These are phyloP conservation scores for Belonocnema kinseyi DNA, from an alignment of 1,140 invertebrate species.

Conservation along the genomic window DNA sequence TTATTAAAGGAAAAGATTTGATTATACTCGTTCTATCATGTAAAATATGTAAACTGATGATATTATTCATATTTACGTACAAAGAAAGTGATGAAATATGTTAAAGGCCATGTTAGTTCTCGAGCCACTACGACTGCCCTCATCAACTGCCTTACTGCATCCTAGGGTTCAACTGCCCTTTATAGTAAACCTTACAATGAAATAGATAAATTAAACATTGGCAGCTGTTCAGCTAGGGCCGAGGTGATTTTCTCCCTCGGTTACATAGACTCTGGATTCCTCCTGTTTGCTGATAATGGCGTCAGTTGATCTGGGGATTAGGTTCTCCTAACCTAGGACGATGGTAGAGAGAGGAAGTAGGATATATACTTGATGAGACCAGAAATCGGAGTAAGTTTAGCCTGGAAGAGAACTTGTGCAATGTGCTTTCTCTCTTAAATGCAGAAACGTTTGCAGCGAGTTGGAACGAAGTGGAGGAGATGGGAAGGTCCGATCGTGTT, in stretches of 20 bases:
- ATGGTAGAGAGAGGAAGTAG: conserved; percentile 40
- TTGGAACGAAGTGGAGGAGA: conserved; percentile 45
- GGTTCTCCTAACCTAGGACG: conserved; percentile 47
- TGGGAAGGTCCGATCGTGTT: conserved; percentile 65
- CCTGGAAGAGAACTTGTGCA: conserved; percentile 48
- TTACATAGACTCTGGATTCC: conserved; percentile 33
- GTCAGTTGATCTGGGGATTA: conserved; percentile 56
- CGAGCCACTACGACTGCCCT: too few relatives aligned
- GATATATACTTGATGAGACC: conserved; percentile 58
- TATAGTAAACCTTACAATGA: not conserved
- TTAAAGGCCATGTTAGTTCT: too few relatives aligned
- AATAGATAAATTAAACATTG: not conserved
- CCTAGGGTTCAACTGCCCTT: too few relatives aligned
- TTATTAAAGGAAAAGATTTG: too few relatives aligned
- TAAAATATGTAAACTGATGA: too few relatives aligned
- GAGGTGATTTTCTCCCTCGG: conserved; percentile 47
- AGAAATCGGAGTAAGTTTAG: conserved; percentile 50
- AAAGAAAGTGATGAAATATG: too few relatives aligned
- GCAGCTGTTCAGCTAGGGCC: conserved; percentile 31
- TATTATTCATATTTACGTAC: too few relatives aligned
- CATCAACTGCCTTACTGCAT: too few relatives aligned
- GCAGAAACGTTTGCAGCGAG: conserved; percentile 46
- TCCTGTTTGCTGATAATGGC: conserved; percentile 54
- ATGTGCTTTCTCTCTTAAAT: conserved; percentile 51
- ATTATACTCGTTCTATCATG: too few relatives aligned